Percentiles rank a stretch among this genome's conserved stretches.
Conservation (phyloP, 1,140 invertebrate species). For the Philaenus spumarius region DNA sequence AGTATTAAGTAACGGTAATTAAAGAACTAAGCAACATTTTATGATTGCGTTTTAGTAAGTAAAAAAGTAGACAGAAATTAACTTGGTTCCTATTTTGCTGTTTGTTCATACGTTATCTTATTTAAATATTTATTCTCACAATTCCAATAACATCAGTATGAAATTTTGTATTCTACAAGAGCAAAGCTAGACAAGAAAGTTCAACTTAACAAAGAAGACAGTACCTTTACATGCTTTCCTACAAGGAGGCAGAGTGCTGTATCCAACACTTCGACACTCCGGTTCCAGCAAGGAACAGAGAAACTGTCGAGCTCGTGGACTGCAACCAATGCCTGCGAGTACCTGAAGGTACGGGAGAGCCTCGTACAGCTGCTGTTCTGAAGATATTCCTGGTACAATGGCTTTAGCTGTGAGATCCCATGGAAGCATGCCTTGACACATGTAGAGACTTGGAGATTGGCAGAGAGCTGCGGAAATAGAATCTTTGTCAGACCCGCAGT, state of each 20-base stretch:
- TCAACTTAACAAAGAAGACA: constrained; percentile 10
- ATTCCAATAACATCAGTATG: too few species aligned
- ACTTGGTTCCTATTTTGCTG: too few species aligned
- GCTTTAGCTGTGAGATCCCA: constrained; percentile 52
- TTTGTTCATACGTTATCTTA: too few species aligned
- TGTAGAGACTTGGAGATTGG: constrained; percentile 22
- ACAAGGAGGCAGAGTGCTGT: constrained; percentile 51
- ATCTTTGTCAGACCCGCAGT: too few species aligned
- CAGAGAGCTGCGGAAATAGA: constrained; percentile 19
- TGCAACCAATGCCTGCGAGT: constrained; percentile 53
- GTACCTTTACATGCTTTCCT: constrained; percentile 57
- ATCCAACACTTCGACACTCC: constrained; percentile 51
- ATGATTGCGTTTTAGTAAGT: too few species aligned
- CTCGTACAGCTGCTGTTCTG: constrained; percentile 38
- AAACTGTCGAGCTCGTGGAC: constrained; percentile 51
- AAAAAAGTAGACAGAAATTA: too few species aligned
- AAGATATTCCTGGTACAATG: constrained; percentile 34
- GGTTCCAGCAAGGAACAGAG: constrained; percentile 56
- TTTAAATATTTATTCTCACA: too few species aligned
- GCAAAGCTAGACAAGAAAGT: too few species aligned
- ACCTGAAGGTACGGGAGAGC: constrained; percentile 46
- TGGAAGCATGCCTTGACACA: constrained; percentile 52
- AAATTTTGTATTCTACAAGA: too few species aligned
- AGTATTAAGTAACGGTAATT: too few species aligned
- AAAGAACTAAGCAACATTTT: too few species aligned